A percentile compares a stretch with the other conserved stretches of the same genome.
These are phyloP conservation scores for Enteromius paludinosus DNA, from an alignment of 2,797 vertebrate genomes.

Conservation along the genomic window DNA sequence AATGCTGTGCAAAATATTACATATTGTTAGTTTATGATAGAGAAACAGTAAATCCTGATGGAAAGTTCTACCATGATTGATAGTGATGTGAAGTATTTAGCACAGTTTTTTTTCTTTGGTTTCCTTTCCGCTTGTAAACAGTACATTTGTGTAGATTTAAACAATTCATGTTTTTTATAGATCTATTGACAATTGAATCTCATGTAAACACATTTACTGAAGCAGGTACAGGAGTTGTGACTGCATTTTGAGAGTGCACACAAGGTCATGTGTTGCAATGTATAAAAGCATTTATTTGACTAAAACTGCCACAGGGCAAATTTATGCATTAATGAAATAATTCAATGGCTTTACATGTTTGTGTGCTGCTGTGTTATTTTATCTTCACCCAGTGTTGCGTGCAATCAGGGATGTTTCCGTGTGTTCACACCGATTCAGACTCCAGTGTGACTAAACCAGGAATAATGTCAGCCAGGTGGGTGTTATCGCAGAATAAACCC, in stretches of 20 bases:
- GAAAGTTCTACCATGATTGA: background rate
- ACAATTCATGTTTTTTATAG: background rate
- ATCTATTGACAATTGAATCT: background rate
- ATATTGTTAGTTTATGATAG: background rate
- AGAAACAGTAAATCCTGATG: background rate
- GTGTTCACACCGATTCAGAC: background rate
- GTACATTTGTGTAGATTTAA: background rate
- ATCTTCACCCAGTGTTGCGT: background rate
- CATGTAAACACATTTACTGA: background rate
- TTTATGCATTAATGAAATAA: background rate
- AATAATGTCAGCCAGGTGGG: too few relatives aligned
- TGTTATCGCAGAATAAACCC: background rate
- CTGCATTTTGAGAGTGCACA: background rate
- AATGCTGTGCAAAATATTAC: background rate
- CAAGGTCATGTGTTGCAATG: background rate
- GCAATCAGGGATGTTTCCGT: background rate
- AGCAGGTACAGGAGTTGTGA: too few relatives aligned
- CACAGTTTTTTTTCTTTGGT: background rate
- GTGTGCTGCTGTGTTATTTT: background rate
- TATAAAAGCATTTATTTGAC: conserved; percentile 7
- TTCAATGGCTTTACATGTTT: background rate
- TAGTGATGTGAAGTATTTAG: background rate
- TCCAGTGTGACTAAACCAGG: background rate
- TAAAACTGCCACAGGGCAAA: background rate
- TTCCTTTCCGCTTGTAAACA: background rate